phyloP scores from a whole-genome alignment of 2,113 vertebrate species.

The Epinephelus moara region DNA sequence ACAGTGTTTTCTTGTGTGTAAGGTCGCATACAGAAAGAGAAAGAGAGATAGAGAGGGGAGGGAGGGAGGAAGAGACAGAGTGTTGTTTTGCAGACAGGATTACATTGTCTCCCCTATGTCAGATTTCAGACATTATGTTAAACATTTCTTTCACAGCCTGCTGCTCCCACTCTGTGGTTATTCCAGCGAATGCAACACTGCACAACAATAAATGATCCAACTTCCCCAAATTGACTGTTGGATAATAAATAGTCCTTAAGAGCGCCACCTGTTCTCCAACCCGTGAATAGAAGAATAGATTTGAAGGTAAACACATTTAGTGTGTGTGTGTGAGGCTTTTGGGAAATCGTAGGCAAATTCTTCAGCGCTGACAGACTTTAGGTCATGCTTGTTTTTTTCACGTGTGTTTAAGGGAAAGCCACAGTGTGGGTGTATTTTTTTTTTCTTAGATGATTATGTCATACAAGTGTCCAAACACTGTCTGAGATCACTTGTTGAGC shows the following conservation, averaged over 20 bases:
- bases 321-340: neutral
- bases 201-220: slow-evolving; percentile 42
- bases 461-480: slow-evolving; percentile 21
- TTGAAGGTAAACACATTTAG: slow-evolving; percentile 25
- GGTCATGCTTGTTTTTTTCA: slow-evolving; percentile 1
- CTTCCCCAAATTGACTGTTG: slow-evolving; percentile 41
- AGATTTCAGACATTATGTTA: slow-evolving; percentile 71
- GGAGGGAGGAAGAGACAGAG: slow-evolving; percentile 44
- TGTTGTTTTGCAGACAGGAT: slow-evolving; percentile 77
- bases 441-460: slow-evolving; percentile 40
- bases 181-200: neutral
- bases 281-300: slow-evolving; percentile 7
- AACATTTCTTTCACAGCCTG: slow-evolving; percentile 50
- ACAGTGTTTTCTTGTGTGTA: slow-evolving; percentile 46
- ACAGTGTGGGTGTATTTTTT: slow-evolving; percentile 26
- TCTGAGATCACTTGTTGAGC: slow-evolving; percentile 62
- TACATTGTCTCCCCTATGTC: slow-evolving; percentile 72
- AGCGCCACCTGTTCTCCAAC: slow-evolving; percentile 39
- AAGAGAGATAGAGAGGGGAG: slow-evolving; percentile 21
- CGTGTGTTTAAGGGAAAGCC: slow-evolving; percentile 5
- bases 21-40: slow-evolving; percentile 56
- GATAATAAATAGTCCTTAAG: slow-evolving; percentile 39
- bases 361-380: neutral
- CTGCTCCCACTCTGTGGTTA: slow-evolving; percentile 34
- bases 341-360: no score